These are phyloP conservation scores for Cladopsammia gracilis DNA, from an alignment of 64 coral and sea anemone species.

Conservation along the genomic window DNA sequence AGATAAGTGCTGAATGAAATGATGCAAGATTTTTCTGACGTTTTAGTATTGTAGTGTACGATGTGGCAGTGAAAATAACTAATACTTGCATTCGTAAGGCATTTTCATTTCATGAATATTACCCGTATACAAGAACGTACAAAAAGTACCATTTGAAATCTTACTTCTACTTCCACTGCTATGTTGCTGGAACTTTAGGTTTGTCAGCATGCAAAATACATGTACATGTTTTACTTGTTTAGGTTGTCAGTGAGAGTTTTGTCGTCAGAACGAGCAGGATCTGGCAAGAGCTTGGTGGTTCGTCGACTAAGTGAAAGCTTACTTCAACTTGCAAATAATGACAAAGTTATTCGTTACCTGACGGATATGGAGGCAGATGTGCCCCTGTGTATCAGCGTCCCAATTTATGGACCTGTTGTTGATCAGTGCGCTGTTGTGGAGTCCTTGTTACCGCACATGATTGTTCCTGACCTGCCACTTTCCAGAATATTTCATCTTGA, in stretches of 20 bases:
- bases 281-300: slow-evolving; percentile 53
- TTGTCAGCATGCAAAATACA: too few relatives aligned
- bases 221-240: background rate
- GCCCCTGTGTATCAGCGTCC: slow-evolving; percentile 40
- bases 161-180: too few relatives aligned
- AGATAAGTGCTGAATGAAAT: too few relatives aligned
- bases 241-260: slow-evolving; percentile 63
- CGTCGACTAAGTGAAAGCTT: background rate
- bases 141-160: too few relatives aligned
- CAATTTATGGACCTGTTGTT: slow-evolving; percentile 77
- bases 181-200: too few relatives aligned
- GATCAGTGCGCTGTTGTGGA: slow-evolving; percentile 60
- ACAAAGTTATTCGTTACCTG: background rate
- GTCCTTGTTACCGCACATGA: slow-evolving; percentile 60
- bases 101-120: too few relatives aligned
- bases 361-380: slow-evolving; percentile 11
- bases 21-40: too few relatives aligned
- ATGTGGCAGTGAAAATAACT: too few relatives aligned
- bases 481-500: slow-evolving; percentile 95
- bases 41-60: too few relatives aligned
- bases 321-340: slow-evolving; percentile 28
- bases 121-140: too few relatives aligned
- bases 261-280: slow-evolving; percentile 53
- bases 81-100: too few relatives aligned
- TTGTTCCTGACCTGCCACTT: slow-evolving; percentile 82